Evolutionary conservation across 1,140 invertebrate species (phyloP).

Genomic region (Aplysia californica): DNA sequence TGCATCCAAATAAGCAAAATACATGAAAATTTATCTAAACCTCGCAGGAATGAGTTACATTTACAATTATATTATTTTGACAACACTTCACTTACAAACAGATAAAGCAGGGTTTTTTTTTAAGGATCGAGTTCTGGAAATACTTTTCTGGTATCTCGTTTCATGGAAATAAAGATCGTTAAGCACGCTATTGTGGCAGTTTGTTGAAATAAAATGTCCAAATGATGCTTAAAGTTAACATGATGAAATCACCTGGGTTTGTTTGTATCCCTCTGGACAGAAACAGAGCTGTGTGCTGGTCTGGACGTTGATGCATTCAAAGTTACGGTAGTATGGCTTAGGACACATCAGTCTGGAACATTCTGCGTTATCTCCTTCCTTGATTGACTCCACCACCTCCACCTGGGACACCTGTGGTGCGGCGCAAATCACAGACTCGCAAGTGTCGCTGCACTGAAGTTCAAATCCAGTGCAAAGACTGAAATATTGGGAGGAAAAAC

Average conservation of each 20-base stretch:
- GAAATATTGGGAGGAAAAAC: not conserved
- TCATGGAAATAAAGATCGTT: no score
- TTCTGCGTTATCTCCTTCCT: not conserved
- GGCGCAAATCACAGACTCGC: slow-evolving; percentile 8
- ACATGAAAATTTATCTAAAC: no score
- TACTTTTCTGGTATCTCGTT: no score
- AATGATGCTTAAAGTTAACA: no score
- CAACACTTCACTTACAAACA: no score
- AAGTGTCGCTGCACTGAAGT: not conserved
- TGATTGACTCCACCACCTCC: not conserved
- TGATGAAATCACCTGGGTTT: slow-evolving; percentile 16
- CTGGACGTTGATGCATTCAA: slow-evolving; percentile 1
- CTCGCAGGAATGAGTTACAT: no score
- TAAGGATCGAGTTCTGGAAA: no score
- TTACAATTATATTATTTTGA: no score
- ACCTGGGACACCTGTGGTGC: not conserved
- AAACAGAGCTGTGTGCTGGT: slow-evolving; percentile 5
- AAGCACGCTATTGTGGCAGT: no score
- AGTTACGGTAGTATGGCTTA: not conserved
- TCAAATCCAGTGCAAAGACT: not conserved
- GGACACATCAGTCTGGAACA: slow-evolving; percentile 3
- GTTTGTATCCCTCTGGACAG: not conserved
- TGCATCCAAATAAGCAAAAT: no score
- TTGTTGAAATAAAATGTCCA: no score
- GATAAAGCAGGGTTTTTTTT: no score